These are phyloP conservation scores for Pollenia amentaria DNA, from an alignment of 2,888 invertebrate species.

Conservation along the genomic window DNA sequence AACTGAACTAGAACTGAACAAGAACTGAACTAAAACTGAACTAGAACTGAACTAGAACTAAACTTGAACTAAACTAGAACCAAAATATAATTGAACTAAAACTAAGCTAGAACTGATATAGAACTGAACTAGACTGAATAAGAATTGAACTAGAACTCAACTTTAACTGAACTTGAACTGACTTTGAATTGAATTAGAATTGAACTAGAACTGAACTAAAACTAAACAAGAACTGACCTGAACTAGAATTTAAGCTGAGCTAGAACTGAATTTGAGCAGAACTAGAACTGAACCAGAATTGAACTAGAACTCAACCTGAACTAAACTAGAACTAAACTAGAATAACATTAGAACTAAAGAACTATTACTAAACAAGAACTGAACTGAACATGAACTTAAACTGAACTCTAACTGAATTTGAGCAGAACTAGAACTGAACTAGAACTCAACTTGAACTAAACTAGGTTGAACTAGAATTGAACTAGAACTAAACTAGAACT, in stretches of 20 bases:
- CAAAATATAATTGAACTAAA: not conserved
- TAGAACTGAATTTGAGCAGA: not conserved
- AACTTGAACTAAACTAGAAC: not conserved
- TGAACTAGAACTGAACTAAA: not conserved
- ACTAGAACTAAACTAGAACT: not conserved
- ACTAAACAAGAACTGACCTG: not conserved
- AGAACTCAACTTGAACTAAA: not conserved
- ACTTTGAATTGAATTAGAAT: not conserved
- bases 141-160: not conserved
- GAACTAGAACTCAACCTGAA: slow-evolving; percentile 2
- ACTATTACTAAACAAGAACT: not conserved
- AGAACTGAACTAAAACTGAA: not conserved
- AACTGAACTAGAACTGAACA: not conserved
- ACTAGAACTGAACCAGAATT: slow-evolving; percentile 3
- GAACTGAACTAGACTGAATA: too few species aligned
- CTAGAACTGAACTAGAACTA: not conserved
- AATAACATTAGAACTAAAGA: too few species aligned
- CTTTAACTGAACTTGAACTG: not conserved
- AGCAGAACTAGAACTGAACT: not conserved
- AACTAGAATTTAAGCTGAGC: slow-evolving; percentile 4
- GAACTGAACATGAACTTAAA: not conserved
- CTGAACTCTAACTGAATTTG: not conserved
- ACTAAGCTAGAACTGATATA: too few species aligned
- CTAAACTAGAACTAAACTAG: not conserved
- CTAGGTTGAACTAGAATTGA: slow-evolving; percentile 2